Evolutionary conservation across 2,797 vertebrate species (phyloP), one percentile per base, ranked within the genome.

Genomic region (Acanthurus lineatus): DNA sequence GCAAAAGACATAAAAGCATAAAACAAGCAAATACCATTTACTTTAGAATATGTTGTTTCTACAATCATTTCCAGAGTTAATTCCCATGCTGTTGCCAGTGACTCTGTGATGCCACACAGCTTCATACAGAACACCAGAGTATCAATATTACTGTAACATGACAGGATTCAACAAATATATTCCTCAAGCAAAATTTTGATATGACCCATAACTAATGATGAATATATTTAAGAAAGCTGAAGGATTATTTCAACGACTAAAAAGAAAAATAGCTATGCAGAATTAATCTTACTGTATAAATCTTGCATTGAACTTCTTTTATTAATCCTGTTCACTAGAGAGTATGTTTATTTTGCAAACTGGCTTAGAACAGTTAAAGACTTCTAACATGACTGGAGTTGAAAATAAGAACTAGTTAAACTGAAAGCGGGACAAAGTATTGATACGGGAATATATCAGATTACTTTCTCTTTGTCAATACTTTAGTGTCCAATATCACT

Each of bases 11-110:
- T 35, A 35, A 35, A 35, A 35, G 47, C 7, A 44, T 25, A 16
- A 32, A 54, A 61, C 57, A 65, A 75, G 73, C 38, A 70, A 72
- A 76, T 25, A 70, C 16, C 10, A 47, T 4, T 69, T 5, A 38
- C 44, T 54, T 45, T 52, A 57, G 25, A 76, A 61, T 44, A 69
- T 20, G 64, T 52, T 19, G n/a, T 69, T 76, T 11, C 16, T 47
- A 47, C 3, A 54, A 22, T 44, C 28, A 58, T 49, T 42, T 69
- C 38, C 16, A 47, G n/a, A 44, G 22, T 47, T 28, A 22, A 59
- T 69, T 16, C 45, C 15, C 54, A 56, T 57, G 51, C n/a, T 28
- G 28, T 3, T 49, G 35, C 16, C n/a, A 44, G 38, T 67, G 40
- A 52, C 32, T 72, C 19, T 60, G 60, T 45, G 48, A 67, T 48